These are phyloP conservation scores for Pyxicephalus adspersus DNA, from an alignment of 2,113 vertebrate species.

Conservation along the genomic window DNA sequence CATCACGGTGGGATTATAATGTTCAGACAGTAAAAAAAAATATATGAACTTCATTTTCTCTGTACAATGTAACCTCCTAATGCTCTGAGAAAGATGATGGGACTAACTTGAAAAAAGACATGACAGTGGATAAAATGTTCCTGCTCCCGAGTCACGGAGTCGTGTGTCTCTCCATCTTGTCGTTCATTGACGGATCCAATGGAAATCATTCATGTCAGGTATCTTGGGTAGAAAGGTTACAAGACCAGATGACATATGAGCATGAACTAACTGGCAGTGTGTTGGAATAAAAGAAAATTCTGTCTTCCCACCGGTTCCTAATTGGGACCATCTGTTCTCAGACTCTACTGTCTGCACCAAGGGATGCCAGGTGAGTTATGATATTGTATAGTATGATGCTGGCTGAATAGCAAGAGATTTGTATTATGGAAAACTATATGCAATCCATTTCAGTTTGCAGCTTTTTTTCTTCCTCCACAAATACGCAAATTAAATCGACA, in stretches of 20 bases:
- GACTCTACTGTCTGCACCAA: conserved; percentile 49
- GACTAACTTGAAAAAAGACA: too few species aligned
- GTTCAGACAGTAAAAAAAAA: background rate
- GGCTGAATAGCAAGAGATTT: conserved; percentile 36
- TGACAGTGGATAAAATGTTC: too few species aligned
- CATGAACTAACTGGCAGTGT: conserved; percentile 14
- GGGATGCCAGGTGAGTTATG: conserved; percentile 52
- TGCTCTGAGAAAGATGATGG: background rate
- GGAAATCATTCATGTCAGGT: background rate
- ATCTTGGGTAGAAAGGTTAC: background rate
- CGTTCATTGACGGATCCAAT: background rate
- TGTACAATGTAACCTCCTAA: background rate
- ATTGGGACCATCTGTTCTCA: conserved; percentile 67
- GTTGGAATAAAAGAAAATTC: conserved; percentile 24
- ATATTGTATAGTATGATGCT: conserved; percentile 48
- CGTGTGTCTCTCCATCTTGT: background rate
- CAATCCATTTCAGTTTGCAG: background rate
- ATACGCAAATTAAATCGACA: too few species aligned
- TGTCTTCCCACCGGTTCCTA: conserved; percentile 60
- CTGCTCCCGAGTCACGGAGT: too few species aligned
- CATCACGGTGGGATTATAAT: background rate
- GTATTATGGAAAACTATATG: conserved; percentile 13
- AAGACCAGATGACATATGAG: background rate
- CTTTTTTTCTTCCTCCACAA: too few species aligned
- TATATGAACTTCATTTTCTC: background rate